phyloP scores from a whole-genome alignment of 1,140 invertebrate genomes.

The Listronotus bonariensis region DNA sequence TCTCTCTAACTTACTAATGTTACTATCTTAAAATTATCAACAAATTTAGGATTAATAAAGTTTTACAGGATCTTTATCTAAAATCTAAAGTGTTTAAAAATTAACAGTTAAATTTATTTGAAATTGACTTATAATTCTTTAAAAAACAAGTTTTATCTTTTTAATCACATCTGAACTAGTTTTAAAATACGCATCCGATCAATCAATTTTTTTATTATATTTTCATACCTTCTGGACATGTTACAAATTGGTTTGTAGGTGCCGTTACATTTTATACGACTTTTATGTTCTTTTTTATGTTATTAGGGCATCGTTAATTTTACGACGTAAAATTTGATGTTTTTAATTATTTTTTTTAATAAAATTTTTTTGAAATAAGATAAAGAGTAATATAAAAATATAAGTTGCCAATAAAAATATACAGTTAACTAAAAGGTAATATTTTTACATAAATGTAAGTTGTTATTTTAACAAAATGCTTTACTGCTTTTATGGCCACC shows the following conservation, averaged over 20 bases:
- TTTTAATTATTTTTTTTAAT: not conserved
- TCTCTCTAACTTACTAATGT: too few relatives aligned
- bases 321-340: not conserved
- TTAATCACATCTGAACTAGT: constrained; percentile 9
- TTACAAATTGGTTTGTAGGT: constrained; percentile 5
- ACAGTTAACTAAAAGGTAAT: too few relatives aligned
- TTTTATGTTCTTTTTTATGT: not conserved
- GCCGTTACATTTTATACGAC: constrained; percentile 3
- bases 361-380: too few relatives aligned
- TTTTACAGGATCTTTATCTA: not conserved
- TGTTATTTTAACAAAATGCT: too few relatives aligned
- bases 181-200: constrained; percentile 6
- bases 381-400: too few relatives aligned
- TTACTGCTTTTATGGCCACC: too few relatives aligned
- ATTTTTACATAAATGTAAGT: too few relatives aligned
- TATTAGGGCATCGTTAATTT: not conserved
- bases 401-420: too few relatives aligned
- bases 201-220: constrained; percentile 11
- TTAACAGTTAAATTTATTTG: constrained; percentile 1
- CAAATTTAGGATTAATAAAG: not conserved
- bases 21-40: too few relatives aligned
- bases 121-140: not conserved
- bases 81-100: not conserved
- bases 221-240: constrained; percentile 1
- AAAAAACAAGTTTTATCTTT: not conserved